phyloP scores from a whole-genome alignment of 2,113 vertebrate genomes.

The Etheostoma cragini region DNA sequence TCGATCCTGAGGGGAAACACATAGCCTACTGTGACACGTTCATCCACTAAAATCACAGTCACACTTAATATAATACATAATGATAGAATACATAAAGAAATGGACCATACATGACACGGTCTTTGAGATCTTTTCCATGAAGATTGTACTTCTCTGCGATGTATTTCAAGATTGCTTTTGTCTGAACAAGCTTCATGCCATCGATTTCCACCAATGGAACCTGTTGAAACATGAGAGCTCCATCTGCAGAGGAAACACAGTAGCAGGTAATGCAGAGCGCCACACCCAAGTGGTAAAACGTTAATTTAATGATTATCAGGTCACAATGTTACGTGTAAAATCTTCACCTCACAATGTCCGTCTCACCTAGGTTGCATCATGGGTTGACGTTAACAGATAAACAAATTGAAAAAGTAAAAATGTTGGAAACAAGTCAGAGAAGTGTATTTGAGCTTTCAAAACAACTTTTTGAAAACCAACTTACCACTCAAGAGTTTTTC shows the following conservation, averaged over 20 bases:
- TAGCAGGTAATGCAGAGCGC: not conserved
- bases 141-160: slow-evolving; percentile 92
- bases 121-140: slow-evolving; percentile 88
- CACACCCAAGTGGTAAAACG: not conserved
- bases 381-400: not conserved
- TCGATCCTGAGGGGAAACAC: slow-evolving; percentile 84
- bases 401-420: not conserved
- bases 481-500: slow-evolving; percentile 87
- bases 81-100: not conserved
- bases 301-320: not conserved
- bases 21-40: not conserved
- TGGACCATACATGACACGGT: slow-evolving; percentile 85
- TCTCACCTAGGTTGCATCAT: not conserved
- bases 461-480: slow-evolving; percentile 10
- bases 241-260: slow-evolving; percentile 69
- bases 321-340: not conserved
- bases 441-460: not conserved
- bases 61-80: no score
- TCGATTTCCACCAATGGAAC: slow-evolving; percentile 94
- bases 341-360: not conserved
- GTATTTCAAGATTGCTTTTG: slow-evolving; percentile 90
- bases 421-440: not conserved
- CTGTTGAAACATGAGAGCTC: slow-evolving; percentile 89
- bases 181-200: slow-evolving; percentile 91
- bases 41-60: not conserved